Evolutionary conservation across 2,888 invertebrate species (phyloP).

Genomic region (Xylota sylvarum): DNA sequence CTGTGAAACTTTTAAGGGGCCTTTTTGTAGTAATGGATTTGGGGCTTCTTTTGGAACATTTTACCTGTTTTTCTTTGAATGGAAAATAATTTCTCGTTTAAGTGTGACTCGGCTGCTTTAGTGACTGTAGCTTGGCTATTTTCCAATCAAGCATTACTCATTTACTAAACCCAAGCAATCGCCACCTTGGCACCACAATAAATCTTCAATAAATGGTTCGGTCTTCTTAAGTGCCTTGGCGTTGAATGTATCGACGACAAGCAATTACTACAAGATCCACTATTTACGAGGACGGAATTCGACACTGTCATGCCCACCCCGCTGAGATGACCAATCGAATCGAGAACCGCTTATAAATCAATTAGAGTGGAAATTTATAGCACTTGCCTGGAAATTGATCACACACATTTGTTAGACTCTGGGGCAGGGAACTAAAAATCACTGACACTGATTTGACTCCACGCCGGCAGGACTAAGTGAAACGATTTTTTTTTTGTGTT

Average conservation of each 20-base stretch:
- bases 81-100: background rate
- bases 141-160: background rate
- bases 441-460: constrained; percentile 70
- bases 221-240: constrained; percentile 56
- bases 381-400: constrained; percentile 62
- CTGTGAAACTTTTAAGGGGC: background rate
- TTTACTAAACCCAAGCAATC: constrained; percentile 1
- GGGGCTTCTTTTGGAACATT: background rate
- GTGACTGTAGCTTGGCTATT: too few relatives aligned
- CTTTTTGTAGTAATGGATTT: background rate
- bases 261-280: constrained; percentile 60
- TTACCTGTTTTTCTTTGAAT: background rate
- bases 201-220: constrained; percentile 52
- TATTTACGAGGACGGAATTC: background rate
- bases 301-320: constrained; percentile 19
- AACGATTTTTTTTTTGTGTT: constrained; percentile 22
- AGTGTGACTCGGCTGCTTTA: background rate
- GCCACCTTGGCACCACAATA: constrained; percentile 70
- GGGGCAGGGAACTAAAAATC: background rate
- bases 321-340: constrained; percentile 67
- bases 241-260: constrained; percentile 62
- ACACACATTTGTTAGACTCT: constrained; percentile 62
- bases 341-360: constrained; percentile 75
- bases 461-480: constrained; percentile 30
- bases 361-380: constrained; percentile 75